A percentile compares a stretch with the other conserved stretches of the same genome.
Evolutionary conservation across 1,140 invertebrate species (phyloP).

Genomic region (Leptinotarsa undecemlineata): DNA sequence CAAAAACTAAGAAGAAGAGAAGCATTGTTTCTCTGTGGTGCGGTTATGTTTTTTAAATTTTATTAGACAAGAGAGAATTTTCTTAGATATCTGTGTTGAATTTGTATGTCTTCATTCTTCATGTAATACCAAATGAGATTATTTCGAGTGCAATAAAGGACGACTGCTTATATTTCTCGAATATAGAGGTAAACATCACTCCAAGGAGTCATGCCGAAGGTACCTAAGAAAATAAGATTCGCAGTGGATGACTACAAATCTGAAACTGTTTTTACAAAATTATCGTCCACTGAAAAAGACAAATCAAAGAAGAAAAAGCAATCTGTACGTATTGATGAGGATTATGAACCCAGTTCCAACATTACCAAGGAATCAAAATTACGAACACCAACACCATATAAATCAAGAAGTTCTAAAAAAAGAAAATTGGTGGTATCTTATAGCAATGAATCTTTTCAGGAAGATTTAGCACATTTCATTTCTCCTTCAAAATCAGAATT

Average conservation of each 20-base stretch:
- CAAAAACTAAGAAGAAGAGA: neutral
- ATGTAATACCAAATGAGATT: too few species aligned
- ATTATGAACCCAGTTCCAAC: neutral
- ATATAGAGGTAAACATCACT: too few species aligned
- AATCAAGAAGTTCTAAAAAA: slow-evolving; percentile 8
- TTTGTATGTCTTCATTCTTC: too few species aligned
- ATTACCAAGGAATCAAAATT: neutral
- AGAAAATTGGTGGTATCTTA: slow-evolving; percentile 6
- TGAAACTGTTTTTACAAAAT: neutral
- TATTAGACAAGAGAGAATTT: too few species aligned
- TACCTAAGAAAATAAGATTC: neutral
- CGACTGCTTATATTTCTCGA: too few species aligned
- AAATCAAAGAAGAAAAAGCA: slow-evolving; percentile 1
- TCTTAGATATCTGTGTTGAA: too few species aligned
- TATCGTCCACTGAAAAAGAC: neutral
- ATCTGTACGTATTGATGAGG: neutral
- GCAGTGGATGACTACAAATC: neutral
- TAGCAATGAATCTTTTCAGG: slow-evolving; percentile 14
- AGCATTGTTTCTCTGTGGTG: neutral
- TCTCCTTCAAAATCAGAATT: slow-evolving; percentile 19
- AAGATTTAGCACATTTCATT: neutral
- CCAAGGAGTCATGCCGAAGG: neutral
- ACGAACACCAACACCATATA: neutral
- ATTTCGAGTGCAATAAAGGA: too few species aligned
- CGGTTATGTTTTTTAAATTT: too few species aligned